These are phyloP conservation scores for Protophormia terraenovae DNA, from an alignment of 2,888 invertebrate genomes.

Conservation along the genomic window DNA sequence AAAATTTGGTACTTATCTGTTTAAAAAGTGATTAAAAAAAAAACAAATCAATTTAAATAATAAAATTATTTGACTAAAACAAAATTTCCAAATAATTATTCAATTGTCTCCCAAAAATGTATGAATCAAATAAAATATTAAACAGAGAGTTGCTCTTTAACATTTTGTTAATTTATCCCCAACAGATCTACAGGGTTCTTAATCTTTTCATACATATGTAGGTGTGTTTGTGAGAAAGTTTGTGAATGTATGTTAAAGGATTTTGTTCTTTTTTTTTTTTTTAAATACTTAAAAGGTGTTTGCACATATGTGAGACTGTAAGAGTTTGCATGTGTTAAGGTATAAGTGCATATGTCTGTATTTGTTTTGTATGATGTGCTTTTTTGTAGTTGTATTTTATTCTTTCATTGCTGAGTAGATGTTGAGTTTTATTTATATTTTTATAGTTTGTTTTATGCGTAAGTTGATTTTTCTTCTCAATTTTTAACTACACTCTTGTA, in stretches of 20 bases:
- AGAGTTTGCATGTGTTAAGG: background rate
- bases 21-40: no score
- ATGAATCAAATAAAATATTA: no score
- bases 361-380: background rate
- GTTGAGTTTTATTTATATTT: constrained; percentile 7
- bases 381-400: background rate
- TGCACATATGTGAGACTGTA: background rate
- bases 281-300: background rate
- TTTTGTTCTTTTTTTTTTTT: constrained; percentile 3
- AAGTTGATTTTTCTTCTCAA: constrained; percentile 27
- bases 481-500: background rate
- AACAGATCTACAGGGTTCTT: no score
- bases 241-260: background rate
- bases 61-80: no score
- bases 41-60: no score
- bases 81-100: no score
- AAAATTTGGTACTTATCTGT: no score
- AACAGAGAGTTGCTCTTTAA: no score
- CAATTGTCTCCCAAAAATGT: no score
- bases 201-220: background rate
- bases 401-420: background rate
- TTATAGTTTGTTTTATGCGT: constrained; percentile 38
- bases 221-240: background rate
- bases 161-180: no score
- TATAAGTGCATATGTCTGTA: background rate